Base-by-base conservation (phyloP, 1,140 invertebrate genomes). In the Camponotus pennsylvanicus region DNA sequence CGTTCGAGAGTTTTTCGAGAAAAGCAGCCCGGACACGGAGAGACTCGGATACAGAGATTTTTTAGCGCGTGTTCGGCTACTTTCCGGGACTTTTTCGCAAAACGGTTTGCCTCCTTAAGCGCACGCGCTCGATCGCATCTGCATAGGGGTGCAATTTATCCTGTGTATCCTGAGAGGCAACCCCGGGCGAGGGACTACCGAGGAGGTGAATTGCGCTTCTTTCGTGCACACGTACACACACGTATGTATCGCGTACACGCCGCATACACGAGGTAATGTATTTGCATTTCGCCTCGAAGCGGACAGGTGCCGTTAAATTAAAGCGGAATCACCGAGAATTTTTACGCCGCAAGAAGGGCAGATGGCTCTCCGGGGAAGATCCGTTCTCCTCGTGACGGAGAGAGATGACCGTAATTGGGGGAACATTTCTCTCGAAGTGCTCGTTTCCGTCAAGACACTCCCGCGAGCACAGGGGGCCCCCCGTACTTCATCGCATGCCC, bases 281-380 rank as follows among this genome's bases (percentile, higher is more conserved):
- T 91, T 91, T 89, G 85, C 87, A 91, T 87, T 90, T 90, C 90
- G 87, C 88, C 86, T 80, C 66, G 78, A 15, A 18, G 59, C 13
- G 83, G 21, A 77, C 32, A 78, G 59, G n/a, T 67, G 63, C 75
- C 79, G 88, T 89, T 89, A 86, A 89, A 89, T 89, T 89, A 89
- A 86, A 9, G 83, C 52, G 69, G 88, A 89, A 89, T 89, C 88
- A 78, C 88, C 45, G 52, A 11, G 57, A 77, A 89, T 82, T 82
- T 86, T 83, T 80, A 61, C 34, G 55, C 40, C 55, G 55, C 27
- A 40, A 13, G 21, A n/a, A 73, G 34, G 55, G 79, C 55, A 40
- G 69, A 75, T 61, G 69, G 69, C 55, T 73, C 69, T 75, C 83
- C 15, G 21, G 63, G 63, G 52, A 77, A 52, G 73, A 73, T 83